Percentiles rank a stretch among this genome's conserved stretches.
Conservation (phyloP, 2,113 vertebrate genomes). For the Leptodactylus fuscus region DNA sequence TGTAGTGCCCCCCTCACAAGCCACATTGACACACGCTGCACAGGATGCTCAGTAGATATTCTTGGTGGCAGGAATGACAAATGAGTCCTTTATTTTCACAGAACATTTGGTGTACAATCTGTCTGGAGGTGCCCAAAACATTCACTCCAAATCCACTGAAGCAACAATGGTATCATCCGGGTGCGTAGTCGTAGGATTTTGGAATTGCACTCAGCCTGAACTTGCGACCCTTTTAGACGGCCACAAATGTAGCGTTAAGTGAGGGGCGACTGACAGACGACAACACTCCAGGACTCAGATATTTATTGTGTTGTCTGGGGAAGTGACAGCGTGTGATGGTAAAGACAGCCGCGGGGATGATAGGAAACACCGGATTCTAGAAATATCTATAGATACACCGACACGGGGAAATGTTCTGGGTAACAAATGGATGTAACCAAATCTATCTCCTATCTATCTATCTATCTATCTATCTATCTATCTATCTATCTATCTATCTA, state of each 20-base stretch:
- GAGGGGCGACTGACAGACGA: constrained; percentile 6
- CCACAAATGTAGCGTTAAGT: constrained; percentile 25
- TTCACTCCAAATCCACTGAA: background rate
- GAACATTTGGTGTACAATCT: background rate
- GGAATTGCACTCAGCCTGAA: background rate
- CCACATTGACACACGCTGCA: too few relatives aligned
- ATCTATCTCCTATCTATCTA: background rate
- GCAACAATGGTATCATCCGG: background rate
- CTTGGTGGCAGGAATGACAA: background rate
- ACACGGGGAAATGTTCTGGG: too few relatives aligned
- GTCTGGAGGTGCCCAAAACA: background rate
- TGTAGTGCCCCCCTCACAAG: too few relatives aligned
- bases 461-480: constrained; percentile 17
- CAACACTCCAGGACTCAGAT: background rate
- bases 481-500: constrained; percentile 9
- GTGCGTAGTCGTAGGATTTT: background rate
- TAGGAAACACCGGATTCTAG: background rate
- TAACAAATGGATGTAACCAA: too few relatives aligned
- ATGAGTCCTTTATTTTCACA: background rate
- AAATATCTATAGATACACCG: background rate
- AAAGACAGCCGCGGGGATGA: background rate
- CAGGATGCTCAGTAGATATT: background rate
- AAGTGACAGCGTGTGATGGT: background rate
- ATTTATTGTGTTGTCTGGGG: background rate
- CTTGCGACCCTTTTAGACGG: background rate